Conservation (phyloP, 2,797 vertebrate genomes). For the Parotocinclus haroldoi region DNA sequence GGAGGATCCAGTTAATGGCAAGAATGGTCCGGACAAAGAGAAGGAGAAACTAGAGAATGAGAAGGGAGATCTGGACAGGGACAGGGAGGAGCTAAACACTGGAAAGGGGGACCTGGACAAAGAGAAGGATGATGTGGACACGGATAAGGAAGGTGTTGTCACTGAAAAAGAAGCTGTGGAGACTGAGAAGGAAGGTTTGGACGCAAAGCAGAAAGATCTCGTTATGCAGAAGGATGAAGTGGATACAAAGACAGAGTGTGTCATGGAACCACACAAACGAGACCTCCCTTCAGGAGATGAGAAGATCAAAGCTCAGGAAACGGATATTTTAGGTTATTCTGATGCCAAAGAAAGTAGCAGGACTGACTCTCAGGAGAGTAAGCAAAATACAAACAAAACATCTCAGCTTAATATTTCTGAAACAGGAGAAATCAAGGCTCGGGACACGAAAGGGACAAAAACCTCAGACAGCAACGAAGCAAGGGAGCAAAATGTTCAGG, state of each 20-base stretch:
- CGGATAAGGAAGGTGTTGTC: not conserved
- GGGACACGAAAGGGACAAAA: conserved; percentile 17
- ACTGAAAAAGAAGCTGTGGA: not conserved
- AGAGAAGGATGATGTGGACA: not conserved
- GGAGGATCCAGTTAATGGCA: not conserved
- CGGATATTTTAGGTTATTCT: conserved; percentile 1
- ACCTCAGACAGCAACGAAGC: conserved; percentile 21
- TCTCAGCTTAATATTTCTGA: conserved; percentile 30
- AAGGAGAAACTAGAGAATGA: not conserved
- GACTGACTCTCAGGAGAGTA: conserved; percentile 13
- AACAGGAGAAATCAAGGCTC: conserved; percentile 23
- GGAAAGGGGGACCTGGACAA: not conserved
- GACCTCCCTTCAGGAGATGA: conserved; percentile 35
- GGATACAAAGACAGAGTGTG: conserved; percentile 24
- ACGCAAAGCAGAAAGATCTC: not conserved
- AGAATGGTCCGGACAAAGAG: not conserved
- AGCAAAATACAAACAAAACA: conserved; percentile 13
- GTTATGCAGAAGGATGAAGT: not conserved
- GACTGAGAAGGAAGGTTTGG: not conserved
- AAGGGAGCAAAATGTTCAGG: conserved; percentile 15
- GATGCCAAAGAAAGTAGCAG: conserved; percentile 23
- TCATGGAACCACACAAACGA: conserved; percentile 20
- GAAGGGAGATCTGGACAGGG: not conserved
- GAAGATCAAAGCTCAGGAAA: conserved; percentile 35
- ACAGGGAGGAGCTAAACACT: not conserved